Percentiles rank a stretch among this genome's conserved stretches.
Conservation (phyloP, 2,113 vertebrate species). For the Notarius quadriscutis region DNA sequence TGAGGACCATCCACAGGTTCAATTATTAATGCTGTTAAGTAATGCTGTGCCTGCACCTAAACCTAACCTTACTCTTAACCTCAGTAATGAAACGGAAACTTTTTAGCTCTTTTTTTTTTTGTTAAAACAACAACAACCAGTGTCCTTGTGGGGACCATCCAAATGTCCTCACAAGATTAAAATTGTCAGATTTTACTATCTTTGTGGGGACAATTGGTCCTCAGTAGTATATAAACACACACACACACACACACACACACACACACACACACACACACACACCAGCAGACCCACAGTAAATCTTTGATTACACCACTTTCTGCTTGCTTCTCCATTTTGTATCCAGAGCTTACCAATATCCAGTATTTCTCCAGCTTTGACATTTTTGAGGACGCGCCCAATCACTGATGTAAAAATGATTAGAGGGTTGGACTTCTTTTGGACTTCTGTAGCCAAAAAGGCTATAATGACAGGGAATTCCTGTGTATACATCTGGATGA, state of each 20-base stretch:
- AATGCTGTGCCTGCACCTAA: no score
- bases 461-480: slow-evolving; percentile 41
- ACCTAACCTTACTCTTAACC: no score
- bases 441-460: slow-evolving; percentile 23
- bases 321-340: not conserved
- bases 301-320: slow-evolving; percentile 28
- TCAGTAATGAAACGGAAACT: no score
- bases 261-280: slow-evolving; percentile 30
- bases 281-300: slow-evolving; percentile 23
- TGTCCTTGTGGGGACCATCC: no score
- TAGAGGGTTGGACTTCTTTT: slow-evolving; percentile 32
- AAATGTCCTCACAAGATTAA: no score
- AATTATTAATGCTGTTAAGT: no score
- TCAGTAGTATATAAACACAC: not conserved
- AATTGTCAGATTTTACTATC: no score
- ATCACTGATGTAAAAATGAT: slow-evolving; percentile 49
- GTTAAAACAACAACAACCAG: no score
- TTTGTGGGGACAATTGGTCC: no score
- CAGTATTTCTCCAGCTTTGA: slow-evolving; percentile 36
- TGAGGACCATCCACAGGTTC: no score
- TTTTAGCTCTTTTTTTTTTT: no score
- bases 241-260: slow-evolving; percentile 28
- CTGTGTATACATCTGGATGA: slow-evolving; percentile 32
- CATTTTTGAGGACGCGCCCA: slow-evolving; percentile 32
- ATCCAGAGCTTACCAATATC: slow-evolving; percentile 13